Conservation (phyloP, 2,888 invertebrate genomes). For the Chromoteleia sp. region DNA sequence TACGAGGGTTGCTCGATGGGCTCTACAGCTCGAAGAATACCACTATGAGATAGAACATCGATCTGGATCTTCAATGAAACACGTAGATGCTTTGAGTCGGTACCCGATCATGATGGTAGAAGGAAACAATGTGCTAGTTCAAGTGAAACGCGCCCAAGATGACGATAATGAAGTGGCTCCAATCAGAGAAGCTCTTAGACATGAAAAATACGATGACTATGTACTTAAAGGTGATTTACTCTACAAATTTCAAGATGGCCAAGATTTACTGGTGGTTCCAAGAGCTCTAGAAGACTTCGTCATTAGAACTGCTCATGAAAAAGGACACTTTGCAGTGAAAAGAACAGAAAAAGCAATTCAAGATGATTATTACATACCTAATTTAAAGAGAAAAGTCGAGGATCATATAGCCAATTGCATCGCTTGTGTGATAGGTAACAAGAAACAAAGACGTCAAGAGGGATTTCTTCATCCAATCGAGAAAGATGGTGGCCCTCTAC, state of each 20-base stretch:
- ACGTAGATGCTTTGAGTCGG: constrained; percentile 54
- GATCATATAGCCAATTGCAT: not conserved
- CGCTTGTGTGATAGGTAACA: not conserved
- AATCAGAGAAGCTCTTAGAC: constrained; percentile 7
- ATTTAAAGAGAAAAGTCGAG: not conserved
- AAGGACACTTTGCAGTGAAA: constrained; percentile 44
- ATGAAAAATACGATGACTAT: constrained; percentile 4
- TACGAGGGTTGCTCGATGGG: constrained; percentile 40
- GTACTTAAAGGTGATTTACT: constrained; percentile 5
- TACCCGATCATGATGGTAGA: constrained; percentile 31
- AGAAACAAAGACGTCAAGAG: constrained; percentile 52
- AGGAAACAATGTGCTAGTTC: not conserved
- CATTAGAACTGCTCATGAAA: constrained; percentile 40
- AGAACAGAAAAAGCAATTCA: constrained; percentile 22
- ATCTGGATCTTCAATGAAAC: constrained; percentile 17
- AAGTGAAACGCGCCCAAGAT: constrained; percentile 18
- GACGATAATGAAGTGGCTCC: not conserved
- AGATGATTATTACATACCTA: not conserved
- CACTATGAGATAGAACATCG: constrained; percentile 43
- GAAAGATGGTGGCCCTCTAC: constrained; percentile 46
- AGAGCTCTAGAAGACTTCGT: constrained; percentile 1
- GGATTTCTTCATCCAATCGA: constrained; percentile 52
- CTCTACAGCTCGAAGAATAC: constrained; percentile 36
- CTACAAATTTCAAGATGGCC: constrained; percentile 29
- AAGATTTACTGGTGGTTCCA: constrained; percentile 22